Conservation (phyloP, 2,113 vertebrate genomes). For the Sakesphorus luctuosus region DNA sequence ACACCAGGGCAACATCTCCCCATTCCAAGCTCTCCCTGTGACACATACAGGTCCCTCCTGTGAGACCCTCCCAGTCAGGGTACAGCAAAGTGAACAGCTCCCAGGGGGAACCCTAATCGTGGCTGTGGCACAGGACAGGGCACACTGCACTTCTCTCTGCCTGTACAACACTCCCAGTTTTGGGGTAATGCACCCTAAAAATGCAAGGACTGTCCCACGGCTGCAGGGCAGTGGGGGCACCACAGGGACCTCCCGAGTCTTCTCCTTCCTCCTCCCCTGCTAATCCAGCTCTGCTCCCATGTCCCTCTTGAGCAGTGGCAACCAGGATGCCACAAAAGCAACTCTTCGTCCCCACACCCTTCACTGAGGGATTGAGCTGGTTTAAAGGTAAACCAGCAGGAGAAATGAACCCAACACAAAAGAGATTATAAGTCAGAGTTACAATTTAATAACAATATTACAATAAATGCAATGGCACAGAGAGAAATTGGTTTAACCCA, state of each 20-base stretch:
- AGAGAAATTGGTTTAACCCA: too few relatives aligned
- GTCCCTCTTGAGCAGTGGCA: background rate
- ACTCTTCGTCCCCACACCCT: background rate
- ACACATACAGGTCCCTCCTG: background rate
- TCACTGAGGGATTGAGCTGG: too few relatives aligned
- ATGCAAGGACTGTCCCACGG: too few relatives aligned
- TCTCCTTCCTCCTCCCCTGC: background rate
- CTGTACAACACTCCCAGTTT: background rate
- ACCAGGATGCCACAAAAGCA: background rate
- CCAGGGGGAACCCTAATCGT: too few relatives aligned
- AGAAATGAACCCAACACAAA: too few relatives aligned
- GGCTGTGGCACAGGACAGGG: too few relatives aligned
- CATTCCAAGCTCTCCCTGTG: background rate
- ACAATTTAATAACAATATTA: too few relatives aligned
- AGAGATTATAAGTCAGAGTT: too few relatives aligned
- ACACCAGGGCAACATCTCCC: background rate
- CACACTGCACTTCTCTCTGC: background rate
- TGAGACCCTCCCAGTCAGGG: background rate
- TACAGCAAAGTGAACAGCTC: background rate
- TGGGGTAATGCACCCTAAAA: background rate
- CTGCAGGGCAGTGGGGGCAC: background rate
- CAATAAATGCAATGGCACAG: too few relatives aligned
- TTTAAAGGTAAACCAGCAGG: too few relatives aligned
- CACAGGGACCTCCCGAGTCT: background rate
- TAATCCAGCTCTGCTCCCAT: background rate